Percentiles rank a stretch among this genome's conserved stretches.
These are phyloP conservation scores for Pachypanchax playfairii DNA, from an alignment of 2,113 vertebrate genomes.

Conservation along the genomic window DNA sequence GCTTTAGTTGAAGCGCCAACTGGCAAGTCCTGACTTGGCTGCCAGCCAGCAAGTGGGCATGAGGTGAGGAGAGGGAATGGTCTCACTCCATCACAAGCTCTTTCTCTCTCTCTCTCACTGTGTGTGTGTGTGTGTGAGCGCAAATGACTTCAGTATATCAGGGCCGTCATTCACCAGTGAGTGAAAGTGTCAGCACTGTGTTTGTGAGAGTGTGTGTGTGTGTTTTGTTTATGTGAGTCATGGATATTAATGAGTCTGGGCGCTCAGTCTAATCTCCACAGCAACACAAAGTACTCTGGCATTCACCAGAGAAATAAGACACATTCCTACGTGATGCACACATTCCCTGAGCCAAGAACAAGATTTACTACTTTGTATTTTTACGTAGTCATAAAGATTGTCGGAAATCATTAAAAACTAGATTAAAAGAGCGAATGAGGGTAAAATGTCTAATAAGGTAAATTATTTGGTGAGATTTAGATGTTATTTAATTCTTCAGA, in stretches of 20 bases:
- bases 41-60: constrained; percentile 55
- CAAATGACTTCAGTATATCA: constrained; percentile 61
- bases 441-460: constrained; percentile 33
- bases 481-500: constrained; percentile 48
- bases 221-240: constrained; percentile 45
- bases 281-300: constrained; percentile 54
- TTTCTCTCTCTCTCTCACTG: no score
- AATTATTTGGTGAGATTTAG: constrained; percentile 42
- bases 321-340: constrained; percentile 12
- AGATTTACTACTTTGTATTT: constrained; percentile 26
- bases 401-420: constrained; percentile 32
- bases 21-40: constrained; percentile 62
- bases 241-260: constrained; percentile 65
- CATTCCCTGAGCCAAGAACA: constrained; percentile 4
- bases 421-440: constrained; percentile 36
- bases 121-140: constrained; percentile 31
- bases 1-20: constrained; percentile 57
- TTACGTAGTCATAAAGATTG: constrained; percentile 37
- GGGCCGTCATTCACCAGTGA: constrained; percentile 59
- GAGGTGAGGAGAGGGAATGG: constrained; percentile 66
- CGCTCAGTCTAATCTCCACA: constrained; percentile 57
- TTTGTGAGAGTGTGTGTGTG: constrained; percentile 19
- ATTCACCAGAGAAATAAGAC: constrained; percentile 54
- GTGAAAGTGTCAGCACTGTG: constrained; percentile 60
- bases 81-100: constrained; percentile 66